Percentiles rank a stretch among this genome's conserved stretches.
phyloP scores from a whole-genome alignment of 2,888 invertebrate species.

The Cheilosia impressa region DNA sequence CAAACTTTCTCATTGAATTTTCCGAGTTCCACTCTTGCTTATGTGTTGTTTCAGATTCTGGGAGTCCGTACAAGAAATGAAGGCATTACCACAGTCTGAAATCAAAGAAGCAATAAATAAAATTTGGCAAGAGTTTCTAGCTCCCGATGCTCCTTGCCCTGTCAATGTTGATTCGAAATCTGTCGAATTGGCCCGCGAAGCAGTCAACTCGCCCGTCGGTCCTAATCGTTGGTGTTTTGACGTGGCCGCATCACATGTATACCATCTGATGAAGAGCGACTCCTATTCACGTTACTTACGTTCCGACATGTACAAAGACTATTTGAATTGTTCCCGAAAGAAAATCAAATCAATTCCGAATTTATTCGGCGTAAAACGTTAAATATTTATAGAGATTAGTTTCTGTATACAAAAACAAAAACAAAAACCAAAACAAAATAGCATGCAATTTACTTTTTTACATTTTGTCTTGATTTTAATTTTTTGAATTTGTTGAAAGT shows the following conservation, averaged over 20 bases:
- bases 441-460: conserved; percentile 36
- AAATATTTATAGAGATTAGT: conserved; percentile 75
- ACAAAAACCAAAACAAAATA: conserved; percentile 9
- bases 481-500: conserved; percentile 62
- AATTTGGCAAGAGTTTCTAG: conserved; percentile 97
- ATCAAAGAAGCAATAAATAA: conserved; percentile 92
- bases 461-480: conserved; percentile 14
- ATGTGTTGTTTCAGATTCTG: conserved; percentile 89
- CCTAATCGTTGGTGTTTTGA: conserved; percentile 98
- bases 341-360: conserved; percentile 89
- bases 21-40: neutral
- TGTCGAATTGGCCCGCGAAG: conserved; percentile 92
- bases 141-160: conserved; percentile 96
- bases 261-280: conserved; percentile 99
- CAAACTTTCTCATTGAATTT: neutral
- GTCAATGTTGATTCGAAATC: conserved; percentile 98
- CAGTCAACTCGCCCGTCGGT: conserved; percentile 86
- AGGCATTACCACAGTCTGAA: conserved; percentile 93
- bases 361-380: conserved; percentile 84
- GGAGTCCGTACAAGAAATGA: conserved; percentile 96
- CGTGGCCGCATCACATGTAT: conserved; percentile 99
- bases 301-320: conserved; percentile 99
- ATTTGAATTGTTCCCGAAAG: conserved; percentile 97
- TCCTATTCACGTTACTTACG: conserved; percentile 98
- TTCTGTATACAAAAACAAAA: conserved; percentile 3